Percentiles rank a stretch among this genome's conserved stretches.
Evolutionary conservation across 2,113 vertebrate genomes (phyloP).

Genomic region (Sapayoa aenigma): DNA sequence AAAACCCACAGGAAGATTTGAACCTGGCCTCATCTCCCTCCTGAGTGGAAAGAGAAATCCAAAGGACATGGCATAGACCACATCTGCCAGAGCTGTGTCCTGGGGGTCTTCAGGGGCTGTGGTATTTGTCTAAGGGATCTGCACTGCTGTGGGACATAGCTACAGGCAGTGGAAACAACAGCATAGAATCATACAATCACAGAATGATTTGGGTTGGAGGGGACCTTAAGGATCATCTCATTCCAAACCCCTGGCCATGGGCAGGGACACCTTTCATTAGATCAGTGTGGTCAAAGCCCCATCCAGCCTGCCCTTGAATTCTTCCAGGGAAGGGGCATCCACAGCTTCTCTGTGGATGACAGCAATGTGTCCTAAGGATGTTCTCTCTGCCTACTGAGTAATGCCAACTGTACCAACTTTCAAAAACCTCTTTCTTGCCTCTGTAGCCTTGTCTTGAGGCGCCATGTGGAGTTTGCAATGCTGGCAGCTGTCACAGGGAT

Average conservation of each 20-base stretch:
- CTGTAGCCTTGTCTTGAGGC: background rate
- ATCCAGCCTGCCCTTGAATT: background rate
- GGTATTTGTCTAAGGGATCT: background rate
- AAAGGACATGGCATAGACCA: background rate
- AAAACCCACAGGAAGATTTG: background rate
- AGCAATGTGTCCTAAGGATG: background rate
- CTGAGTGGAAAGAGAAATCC: background rate
- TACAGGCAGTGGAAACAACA: background rate
- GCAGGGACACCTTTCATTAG: background rate
- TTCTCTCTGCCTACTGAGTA: background rate
- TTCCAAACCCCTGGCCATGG: background rate
- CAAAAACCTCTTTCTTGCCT: background rate
- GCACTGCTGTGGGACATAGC: background rate
- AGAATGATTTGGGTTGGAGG: background rate
- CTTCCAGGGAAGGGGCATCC: background rate
- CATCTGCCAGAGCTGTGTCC: background rate
- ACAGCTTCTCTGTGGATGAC: background rate
- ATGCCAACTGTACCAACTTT: accelerated
- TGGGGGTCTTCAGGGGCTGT: background rate
- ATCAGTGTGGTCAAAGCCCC: background rate
- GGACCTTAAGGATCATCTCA: background rate
- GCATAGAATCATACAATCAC: no score
- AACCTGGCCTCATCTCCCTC: background rate
- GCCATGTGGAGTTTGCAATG: background rate
- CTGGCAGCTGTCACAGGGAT: background rate